These are phyloP conservation scores for Zaprionus davidi DNA, from an alignment of 1,140 invertebrate species.

Conservation along the genomic window DNA sequence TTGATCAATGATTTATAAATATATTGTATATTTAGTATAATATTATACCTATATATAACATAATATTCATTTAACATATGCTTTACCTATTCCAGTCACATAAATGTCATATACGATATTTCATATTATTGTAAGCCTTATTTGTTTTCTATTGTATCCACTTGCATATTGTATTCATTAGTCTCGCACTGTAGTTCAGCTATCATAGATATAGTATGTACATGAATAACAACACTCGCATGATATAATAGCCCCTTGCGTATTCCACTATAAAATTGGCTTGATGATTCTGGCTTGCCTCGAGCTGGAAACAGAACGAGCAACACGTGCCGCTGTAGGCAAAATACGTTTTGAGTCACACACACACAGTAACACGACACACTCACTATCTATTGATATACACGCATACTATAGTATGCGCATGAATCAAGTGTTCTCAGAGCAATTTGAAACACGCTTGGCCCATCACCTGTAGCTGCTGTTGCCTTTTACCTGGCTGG, in stretches of 20 bases:
- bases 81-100: too few relatives aligned
- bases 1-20: too few relatives aligned
- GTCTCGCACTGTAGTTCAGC: neutral
- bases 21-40: too few relatives aligned
- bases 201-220: conserved; percentile 15
- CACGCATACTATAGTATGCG: conserved; percentile 1
- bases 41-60: too few relatives aligned
- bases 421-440: conserved; percentile 37
- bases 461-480: conserved; percentile 53
- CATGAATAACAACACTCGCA: neutral
- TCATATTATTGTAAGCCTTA: neutral
- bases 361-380: neutral
- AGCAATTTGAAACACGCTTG: conserved; percentile 55
- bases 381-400: neutral
- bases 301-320: conserved; percentile 39
- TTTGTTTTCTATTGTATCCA: neutral
- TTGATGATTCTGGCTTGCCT: conserved; percentile 25
- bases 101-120: too few relatives aligned
- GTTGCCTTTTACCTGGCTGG: conserved; percentile 28
- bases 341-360: conserved; percentile 8
- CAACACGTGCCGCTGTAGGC: conserved; percentile 44
- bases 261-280: conserved; percentile 17
- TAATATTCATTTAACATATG: too few relatives aligned
- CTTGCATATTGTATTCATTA: neutral
- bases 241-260: too few relatives aligned